Percentiles rank a stretch among this genome's conserved stretches.
phyloP scores from a whole-genome alignment of 2,113 vertebrate species.

The Laterallus jamaicensis region DNA sequence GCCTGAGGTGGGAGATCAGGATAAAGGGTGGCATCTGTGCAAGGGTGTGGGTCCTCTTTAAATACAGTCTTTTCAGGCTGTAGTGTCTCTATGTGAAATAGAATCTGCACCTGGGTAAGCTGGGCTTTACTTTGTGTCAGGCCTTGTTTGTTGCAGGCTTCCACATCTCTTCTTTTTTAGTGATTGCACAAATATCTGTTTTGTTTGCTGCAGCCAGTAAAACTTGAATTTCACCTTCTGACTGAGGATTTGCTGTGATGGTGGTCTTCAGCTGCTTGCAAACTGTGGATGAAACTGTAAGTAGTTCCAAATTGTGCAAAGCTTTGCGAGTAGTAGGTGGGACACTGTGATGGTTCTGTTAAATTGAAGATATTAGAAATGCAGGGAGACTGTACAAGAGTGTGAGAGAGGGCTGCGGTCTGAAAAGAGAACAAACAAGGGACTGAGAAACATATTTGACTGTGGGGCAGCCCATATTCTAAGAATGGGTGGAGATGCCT shows the following conservation, averaged over 20 bases:
- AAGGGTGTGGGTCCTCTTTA: background rate
- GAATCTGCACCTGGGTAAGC: rapidly evolving
- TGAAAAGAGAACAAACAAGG: background rate
- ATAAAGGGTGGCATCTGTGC: background rate
- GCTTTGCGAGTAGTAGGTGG: background rate
- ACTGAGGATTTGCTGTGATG: rapidly evolving
- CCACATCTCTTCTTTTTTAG: rapidly evolving
- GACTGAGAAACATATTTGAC: background rate
- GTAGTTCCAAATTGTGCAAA: background rate
- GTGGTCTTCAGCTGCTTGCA: background rate
- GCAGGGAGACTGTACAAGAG: no score
- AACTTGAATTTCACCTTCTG: background rate
- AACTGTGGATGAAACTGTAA: background rate
- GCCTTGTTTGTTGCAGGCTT: background rate
- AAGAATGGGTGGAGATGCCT: background rate
- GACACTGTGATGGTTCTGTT: background rate
- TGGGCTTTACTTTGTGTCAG: background rate
- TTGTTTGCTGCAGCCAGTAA: background rate
- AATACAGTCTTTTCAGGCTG: background rate
- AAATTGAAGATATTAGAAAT: background rate
- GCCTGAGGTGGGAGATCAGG: background rate
- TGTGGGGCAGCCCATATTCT: background rate
- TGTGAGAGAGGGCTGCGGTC: background rate
- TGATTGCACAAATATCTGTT: background rate
- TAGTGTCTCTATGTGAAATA: rapidly evolving